A percentile compares a stretch with the other conserved stretches of the same genome.
These are phyloP conservation scores for Hydrolagus colliei DNA, from an alignment of 2,797 vertebrate genomes.

Conservation along the genomic window DNA sequence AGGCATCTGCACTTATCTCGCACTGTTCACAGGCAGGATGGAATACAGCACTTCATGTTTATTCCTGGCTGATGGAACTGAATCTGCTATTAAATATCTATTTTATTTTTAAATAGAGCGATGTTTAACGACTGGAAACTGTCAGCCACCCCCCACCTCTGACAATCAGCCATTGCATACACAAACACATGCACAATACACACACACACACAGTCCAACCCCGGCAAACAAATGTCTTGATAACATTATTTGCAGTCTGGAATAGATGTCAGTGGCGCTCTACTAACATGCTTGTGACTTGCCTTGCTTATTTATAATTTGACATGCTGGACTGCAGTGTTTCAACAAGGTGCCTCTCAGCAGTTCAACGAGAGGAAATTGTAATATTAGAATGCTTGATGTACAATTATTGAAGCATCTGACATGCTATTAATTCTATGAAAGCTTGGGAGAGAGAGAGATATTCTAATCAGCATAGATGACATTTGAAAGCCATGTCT, in stretches of 20 bases:
- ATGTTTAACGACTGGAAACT: neutral
- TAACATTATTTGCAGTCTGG: neutral
- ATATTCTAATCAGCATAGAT: neutral
- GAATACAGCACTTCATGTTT: neutral
- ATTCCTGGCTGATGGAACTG: neutral
- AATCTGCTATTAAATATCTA: slow-evolving; percentile 16
- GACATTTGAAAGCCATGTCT: neutral
- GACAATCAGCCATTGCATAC: too few species aligned
- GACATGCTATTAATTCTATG: neutral
- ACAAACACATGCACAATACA: too few species aligned
- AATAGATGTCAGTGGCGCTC: neutral
- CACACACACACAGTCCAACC: too few species aligned
- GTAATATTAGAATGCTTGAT: slow-evolving; percentile 8
- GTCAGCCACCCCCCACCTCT: too few species aligned
- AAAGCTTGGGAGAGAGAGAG: neutral
- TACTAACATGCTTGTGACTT: neutral
- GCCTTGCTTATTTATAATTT: neutral
- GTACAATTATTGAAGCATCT: neutral
- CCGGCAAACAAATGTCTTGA: neutral
- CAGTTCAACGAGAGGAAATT: neutral
- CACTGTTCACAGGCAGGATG: neutral
- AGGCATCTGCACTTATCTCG: neutral
- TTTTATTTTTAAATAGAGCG: neutral
- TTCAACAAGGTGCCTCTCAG: neutral
- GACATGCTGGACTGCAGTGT: neutral